phyloP scores from a whole-genome alignment of 2,888 invertebrate species.

The Ctena decussata region DNA sequence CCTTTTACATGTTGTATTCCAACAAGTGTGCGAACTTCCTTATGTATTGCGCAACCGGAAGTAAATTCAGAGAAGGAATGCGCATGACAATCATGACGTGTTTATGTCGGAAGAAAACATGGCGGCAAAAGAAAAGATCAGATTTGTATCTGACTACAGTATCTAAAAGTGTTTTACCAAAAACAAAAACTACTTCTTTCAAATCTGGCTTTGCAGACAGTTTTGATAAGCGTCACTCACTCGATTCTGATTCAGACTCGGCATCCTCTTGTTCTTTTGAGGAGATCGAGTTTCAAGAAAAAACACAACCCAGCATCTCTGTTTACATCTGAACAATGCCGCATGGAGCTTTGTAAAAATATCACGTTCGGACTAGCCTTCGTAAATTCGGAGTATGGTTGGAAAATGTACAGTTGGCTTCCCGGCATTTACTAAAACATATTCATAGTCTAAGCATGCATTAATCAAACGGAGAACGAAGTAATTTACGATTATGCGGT shows the following conservation, averaged over 20 bases:
- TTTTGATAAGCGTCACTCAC: not conserved
- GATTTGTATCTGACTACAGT: not conserved
- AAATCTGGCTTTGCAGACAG: not conserved
- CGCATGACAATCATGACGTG: slow-evolving; percentile 25
- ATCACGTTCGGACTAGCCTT: no score
- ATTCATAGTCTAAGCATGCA: no score
- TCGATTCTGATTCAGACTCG: not conserved
- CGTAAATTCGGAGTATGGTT: no score
- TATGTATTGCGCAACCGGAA: slow-evolving; percentile 74
- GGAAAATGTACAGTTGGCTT: no score
- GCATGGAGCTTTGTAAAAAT: no score
- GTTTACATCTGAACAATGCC: not conserved
- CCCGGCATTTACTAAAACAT: no score
- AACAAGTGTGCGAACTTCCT: slow-evolving; percentile 80
- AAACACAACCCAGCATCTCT: not conserved
- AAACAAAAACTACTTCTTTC: not conserved
- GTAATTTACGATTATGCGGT: no score
- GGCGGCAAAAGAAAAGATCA: slow-evolving; percentile 3
- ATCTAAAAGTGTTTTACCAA: not conserved
- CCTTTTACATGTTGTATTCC: slow-evolving; percentile 77
- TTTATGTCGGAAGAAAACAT: slow-evolving; percentile 8
- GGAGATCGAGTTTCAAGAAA: not conserved
- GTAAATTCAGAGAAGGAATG: slow-evolving; percentile 71
- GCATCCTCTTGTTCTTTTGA: not conserved
- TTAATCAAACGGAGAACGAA: no score